Percentiles rank a stretch among this genome's conserved stretches.
phyloP scores from a whole-genome alignment of 2,113 vertebrate species.

The Potamarius usumacintae region DNA sequence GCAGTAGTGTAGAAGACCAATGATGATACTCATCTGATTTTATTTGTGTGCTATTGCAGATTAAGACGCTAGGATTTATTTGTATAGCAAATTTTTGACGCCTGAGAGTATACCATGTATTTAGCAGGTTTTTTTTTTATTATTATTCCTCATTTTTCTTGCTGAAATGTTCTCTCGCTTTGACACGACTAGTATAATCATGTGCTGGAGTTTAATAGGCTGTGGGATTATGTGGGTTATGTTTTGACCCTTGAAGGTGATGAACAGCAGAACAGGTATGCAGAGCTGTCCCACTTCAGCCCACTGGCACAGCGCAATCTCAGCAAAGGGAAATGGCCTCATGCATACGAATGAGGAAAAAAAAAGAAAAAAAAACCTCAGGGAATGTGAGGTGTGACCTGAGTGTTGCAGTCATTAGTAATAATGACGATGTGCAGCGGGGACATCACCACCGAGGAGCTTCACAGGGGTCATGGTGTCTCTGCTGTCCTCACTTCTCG shows the following conservation, averaged over 20 bases:
- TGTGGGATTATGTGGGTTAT: conserved; percentile 38
- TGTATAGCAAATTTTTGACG: not conserved
- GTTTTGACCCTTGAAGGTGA: conserved; percentile 42
- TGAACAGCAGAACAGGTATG: conserved; percentile 26
- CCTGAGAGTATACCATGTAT: not conserved
- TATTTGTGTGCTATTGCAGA: not conserved
- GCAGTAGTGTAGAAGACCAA: not conserved
- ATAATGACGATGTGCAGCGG: conserved; percentile 34
- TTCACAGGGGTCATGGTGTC: not conserved
- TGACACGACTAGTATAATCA: conserved; percentile 2
- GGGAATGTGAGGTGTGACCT: conserved; percentile 46
- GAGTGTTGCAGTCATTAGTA: conserved; percentile 51
- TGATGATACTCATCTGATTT: not conserved
- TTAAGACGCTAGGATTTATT: not conserved
- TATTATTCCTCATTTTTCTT: not conserved
- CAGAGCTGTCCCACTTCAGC: conserved; percentile 28
- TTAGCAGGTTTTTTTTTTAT: not conserved
- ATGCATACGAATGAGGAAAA: conserved; percentile 47
- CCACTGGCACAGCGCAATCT: conserved; percentile 45
- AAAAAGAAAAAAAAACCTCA: conserved; percentile 14
- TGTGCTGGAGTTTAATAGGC: conserved; percentile 4
- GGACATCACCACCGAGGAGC: conserved; percentile 22
- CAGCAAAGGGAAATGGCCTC: conserved; percentile 33
- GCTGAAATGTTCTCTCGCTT: conserved; percentile 3
- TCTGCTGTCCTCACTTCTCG: not conserved